Evolutionary conservation across 2,113 vertebrate genomes (phyloP).

Genomic region (Mirounga angustirostris): DNA sequence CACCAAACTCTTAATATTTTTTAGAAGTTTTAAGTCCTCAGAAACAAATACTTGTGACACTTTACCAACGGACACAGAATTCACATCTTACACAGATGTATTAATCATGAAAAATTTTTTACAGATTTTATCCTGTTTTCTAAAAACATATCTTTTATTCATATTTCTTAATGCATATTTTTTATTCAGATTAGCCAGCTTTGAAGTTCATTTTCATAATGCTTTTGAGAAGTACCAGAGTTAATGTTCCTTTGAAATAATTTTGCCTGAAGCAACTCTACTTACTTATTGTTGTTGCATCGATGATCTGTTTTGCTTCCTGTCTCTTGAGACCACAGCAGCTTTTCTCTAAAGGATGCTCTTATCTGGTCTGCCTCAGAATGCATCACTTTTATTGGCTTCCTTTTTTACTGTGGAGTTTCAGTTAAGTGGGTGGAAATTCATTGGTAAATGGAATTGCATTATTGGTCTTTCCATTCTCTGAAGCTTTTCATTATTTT

Average conservation of each 20-base stretch:
- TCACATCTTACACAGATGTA: background rate
- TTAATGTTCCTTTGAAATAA: constrained; percentile 29
- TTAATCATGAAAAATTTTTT: background rate
- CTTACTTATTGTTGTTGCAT: background rate
- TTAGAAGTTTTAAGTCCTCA: constrained; percentile 44
- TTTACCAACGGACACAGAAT: background rate
- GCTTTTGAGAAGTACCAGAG: background rate
- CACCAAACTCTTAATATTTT: background rate
- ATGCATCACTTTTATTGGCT: constrained; percentile 30
- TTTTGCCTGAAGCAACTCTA: constrained; percentile 26
- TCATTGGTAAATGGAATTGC: background rate
- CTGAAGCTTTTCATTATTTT: constrained; percentile 20
- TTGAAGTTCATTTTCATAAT: constrained; percentile 65
- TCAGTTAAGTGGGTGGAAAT: constrained; percentile 24
- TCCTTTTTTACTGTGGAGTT: background rate
- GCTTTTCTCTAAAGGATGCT: constrained; percentile 22
- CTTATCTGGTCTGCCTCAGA: background rate
- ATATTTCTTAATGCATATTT: constrained; percentile 22
- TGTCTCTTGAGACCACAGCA: background rate
- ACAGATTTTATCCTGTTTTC: background rate
- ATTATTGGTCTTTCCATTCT: background rate
- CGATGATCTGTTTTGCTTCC: background rate
- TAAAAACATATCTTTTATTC: background rate
- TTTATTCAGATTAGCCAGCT: constrained; percentile 23
- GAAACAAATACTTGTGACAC: background rate